These are phyloP conservation scores for Drosophila funebris DNA, from an alignment of 1,140 invertebrate species.

Conservation along the genomic window DNA sequence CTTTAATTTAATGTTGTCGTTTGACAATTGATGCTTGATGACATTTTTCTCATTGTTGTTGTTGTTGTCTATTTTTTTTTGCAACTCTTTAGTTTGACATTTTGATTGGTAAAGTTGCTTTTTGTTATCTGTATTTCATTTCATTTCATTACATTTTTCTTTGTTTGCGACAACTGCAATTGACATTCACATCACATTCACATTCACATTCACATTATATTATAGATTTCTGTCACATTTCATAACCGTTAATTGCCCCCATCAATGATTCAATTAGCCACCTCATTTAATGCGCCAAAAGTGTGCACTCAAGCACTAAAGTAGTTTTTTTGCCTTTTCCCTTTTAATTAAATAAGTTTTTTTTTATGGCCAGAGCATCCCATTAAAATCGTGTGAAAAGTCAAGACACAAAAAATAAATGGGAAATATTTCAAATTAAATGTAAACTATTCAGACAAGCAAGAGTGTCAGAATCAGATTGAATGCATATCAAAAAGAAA, in stretches of 20 bases:
- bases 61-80: constrained; percentile 1
- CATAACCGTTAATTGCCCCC: constrained; percentile 50
- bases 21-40: constrained; percentile 68
- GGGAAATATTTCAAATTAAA: not conserved
- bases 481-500: not conserved
- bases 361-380: constrained; percentile 8
- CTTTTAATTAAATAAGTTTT: constrained; percentile 51
- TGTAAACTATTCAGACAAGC: not conserved
- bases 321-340: constrained; percentile 7
- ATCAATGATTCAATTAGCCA: constrained; percentile 64
- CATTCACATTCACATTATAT: constrained; percentile 11
- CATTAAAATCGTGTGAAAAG: constrained; percentile 10
- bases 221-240: constrained; percentile 18
- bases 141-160: not conserved
- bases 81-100: constrained; percentile 54
- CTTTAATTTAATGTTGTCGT: constrained; percentile 71
- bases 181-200: constrained; percentile 35
- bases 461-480: not conserved
- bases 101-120: constrained; percentile 32
- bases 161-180: constrained; percentile 23
- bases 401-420: not conserved
- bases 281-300: constrained; percentile 45
- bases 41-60: constrained; percentile 50
- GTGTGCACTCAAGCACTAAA: constrained; percentile 16
- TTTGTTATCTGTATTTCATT: constrained; percentile 22